These are phyloP conservation scores for Meteorus cinctellus DNA, from an alignment of 2,888 invertebrate genomes.

Conservation along the genomic window DNA sequence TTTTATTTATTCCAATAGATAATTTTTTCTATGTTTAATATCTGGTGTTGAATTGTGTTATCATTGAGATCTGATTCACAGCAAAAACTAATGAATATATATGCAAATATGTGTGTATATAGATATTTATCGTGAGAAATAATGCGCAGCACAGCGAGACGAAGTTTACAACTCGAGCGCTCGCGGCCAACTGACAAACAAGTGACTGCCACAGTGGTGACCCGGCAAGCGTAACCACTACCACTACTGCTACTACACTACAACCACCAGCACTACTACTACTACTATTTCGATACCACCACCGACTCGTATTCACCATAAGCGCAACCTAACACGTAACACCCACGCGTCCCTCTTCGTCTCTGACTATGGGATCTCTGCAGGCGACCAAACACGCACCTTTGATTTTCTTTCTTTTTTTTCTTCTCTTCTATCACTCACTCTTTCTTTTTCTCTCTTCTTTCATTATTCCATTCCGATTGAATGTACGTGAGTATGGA, in stretches of 20 bases:
- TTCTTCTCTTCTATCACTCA: conserved; percentile 8
- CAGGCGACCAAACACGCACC: conserved; percentile 23
- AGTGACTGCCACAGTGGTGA: conserved; percentile 58
- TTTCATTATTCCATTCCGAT: conserved; percentile 20
- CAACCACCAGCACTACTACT: neutral
- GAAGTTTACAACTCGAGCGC: conserved; percentile 55
- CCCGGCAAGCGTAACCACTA: conserved; percentile 59
- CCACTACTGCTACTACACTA: conserved; percentile 18
- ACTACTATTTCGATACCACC: conserved; percentile 9
- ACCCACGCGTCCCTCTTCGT: conserved; percentile 47
- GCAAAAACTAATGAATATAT: neutral
- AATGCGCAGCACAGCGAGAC: conserved; percentile 35
- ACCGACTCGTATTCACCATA: conserved; percentile 28
- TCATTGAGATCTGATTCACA: neutral
- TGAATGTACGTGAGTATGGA: conserved; percentile 8
- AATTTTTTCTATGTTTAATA: neutral
- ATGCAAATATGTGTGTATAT: neutral
- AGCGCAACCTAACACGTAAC: conserved; percentile 32
- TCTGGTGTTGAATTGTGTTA: neutral
- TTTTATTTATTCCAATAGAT: no score
- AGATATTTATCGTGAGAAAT: neutral
- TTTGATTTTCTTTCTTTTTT: conserved; percentile 15
- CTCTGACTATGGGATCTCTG: conserved; percentile 31
- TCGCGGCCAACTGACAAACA: conserved; percentile 67
- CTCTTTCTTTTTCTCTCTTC: conserved; percentile 7